These are phyloP conservation scores for Mastomys coucha DNA, from an alignment of 2,113 vertebrate species.

Conservation along the genomic window DNA sequence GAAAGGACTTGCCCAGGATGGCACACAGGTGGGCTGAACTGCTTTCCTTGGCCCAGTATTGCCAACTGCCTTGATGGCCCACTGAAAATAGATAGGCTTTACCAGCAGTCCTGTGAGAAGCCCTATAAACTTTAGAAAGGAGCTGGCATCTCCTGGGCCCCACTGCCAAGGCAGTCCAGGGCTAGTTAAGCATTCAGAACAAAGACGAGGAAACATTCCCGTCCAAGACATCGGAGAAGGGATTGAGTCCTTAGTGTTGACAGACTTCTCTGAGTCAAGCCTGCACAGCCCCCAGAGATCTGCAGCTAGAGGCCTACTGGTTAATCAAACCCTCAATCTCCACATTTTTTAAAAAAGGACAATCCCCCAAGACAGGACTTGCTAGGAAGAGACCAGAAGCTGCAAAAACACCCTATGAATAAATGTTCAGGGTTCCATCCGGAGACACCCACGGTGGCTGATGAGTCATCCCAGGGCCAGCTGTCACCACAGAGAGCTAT, in stretches of 20 bases:
- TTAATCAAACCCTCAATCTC: conserved; percentile 7
- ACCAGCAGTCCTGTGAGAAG: not conserved
- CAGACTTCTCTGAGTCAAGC: not conserved
- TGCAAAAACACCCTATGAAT: conserved; percentile 69
- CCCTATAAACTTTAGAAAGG: not conserved
- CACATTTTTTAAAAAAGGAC: conserved; percentile 25
- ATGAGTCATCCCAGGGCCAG: conserved; percentile 77
- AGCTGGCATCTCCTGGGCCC: not conserved
- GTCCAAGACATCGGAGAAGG: not conserved
- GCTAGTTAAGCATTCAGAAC: not conserved
- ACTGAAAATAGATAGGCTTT: not conserved
- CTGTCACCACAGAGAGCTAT: conserved; percentile 76
- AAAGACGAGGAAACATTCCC: not conserved
- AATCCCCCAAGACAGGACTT: conserved; percentile 29
- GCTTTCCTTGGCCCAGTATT: not conserved
- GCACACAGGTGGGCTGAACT: not conserved
- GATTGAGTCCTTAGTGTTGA: not conserved
- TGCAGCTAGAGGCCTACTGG: not conserved
- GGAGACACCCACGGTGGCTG: conserved; percentile 58
- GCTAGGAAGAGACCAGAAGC: conserved; percentile 54
- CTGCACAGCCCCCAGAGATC: conserved; percentile 18
- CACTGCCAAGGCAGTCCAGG: not conserved
- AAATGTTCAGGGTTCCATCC: conserved; percentile 74
- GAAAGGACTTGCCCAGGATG: conserved; percentile 51
- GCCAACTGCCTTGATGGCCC: not conserved